Conservation (phyloP, 1,140 invertebrate genomes). For the Lamellibrachia luymesi region DNA sequence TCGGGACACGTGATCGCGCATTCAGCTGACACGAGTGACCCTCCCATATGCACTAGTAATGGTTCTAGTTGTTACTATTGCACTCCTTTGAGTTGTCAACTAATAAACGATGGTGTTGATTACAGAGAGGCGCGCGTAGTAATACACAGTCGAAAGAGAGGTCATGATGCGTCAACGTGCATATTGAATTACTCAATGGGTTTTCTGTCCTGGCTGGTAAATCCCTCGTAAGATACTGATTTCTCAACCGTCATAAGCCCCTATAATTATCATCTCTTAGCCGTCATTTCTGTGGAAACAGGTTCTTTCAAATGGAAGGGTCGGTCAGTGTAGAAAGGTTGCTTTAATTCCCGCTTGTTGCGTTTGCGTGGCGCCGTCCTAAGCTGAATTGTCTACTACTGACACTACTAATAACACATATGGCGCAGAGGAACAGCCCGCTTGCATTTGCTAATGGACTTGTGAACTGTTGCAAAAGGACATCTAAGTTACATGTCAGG, state of each 20-base stretch:
- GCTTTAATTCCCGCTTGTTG: background rate
- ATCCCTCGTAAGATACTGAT: background rate
- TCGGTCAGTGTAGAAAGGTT: background rate
- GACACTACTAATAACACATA: too few species aligned
- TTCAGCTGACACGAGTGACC: background rate
- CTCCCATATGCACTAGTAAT: background rate
- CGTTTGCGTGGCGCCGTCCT: background rate
- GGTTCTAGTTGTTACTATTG: background rate
- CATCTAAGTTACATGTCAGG: too few species aligned
- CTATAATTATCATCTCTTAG: background rate
- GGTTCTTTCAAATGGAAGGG: background rate
- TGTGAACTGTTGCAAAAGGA: background rate
- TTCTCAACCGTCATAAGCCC: background rate
- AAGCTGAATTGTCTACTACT: background rate
- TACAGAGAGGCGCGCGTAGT: background rate
- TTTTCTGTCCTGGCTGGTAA: background rate
- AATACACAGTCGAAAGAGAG: background rate
- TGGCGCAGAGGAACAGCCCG: too few species aligned
- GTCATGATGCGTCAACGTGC: background rate
- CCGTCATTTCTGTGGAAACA: background rate
- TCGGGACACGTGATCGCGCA: background rate
- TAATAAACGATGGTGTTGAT: background rate
- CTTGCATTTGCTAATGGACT: background rate
- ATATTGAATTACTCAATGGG: background rate
- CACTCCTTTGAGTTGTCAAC: background rate